Conservation (phyloP, 2,888 invertebrate genomes). For the Athripsodes cinereus region DNA sequence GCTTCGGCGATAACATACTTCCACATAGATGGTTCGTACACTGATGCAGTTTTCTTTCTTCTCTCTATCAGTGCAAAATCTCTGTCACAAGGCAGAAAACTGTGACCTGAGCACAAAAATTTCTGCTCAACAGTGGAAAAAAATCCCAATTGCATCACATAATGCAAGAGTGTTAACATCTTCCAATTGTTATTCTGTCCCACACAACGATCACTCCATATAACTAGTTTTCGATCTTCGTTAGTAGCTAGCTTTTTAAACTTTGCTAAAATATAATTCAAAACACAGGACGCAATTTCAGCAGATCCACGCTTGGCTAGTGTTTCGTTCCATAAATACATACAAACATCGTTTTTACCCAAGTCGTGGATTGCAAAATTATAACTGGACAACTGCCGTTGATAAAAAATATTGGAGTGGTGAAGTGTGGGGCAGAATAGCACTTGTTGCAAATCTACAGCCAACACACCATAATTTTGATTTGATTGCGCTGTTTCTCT, state of each 20-base stretch:
- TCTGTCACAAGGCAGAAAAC: too few species aligned
- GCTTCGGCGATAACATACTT: conserved; percentile 3
- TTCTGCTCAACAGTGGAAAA: not conserved
- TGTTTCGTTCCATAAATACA: conserved; percentile 3
- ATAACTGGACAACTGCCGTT: conserved; percentile 1
- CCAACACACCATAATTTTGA: not conserved
- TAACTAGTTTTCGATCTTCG: not conserved
- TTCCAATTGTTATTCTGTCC: not conserved
- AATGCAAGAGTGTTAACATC: not conserved
- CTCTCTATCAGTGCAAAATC: not conserved
- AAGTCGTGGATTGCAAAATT: conserved; percentile 3
- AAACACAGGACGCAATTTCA: conserved; percentile 2
- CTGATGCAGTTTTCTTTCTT: conserved; percentile 1
- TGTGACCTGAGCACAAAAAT: not conserved
- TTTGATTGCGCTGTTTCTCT: too few species aligned
- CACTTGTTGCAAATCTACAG: not conserved
- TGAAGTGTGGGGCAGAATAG: not conserved
- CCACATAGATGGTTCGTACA: conserved; percentile 2
- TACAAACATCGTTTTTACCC: not conserved
- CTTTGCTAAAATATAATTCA: conserved; percentile 2
- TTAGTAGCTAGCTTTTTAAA: not conserved
- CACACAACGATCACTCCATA: too few species aligned
- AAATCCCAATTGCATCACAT: not conserved
- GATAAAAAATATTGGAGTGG: conserved; percentile 2
- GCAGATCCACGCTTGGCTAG: conserved; percentile 1